These are phyloP conservation scores for Tangara arthus DNA, from an alignment of 2,797 vertebrate genomes.

Conservation along the genomic window DNA sequence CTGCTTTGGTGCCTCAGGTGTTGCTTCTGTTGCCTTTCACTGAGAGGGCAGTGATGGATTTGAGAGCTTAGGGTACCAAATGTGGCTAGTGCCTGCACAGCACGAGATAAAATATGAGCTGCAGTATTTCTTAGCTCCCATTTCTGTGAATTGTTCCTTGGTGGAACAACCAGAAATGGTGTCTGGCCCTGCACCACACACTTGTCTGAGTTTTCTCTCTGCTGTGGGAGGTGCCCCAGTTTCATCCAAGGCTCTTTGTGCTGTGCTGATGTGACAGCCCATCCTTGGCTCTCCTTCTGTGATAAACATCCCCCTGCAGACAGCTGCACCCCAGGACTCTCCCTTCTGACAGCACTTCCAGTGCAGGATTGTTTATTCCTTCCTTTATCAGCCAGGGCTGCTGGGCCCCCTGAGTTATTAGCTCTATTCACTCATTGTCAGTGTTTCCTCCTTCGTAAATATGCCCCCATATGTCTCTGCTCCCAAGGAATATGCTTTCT, in stretches of 20 bases:
- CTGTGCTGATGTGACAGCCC: background rate
- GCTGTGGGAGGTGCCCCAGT: background rate
- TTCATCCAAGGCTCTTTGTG: background rate
- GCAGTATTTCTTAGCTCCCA: background rate
- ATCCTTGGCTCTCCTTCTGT: background rate
- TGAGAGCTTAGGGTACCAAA: background rate
- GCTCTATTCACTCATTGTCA: conserved; percentile 62
- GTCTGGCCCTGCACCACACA: background rate
- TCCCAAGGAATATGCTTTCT: conserved; percentile 58
- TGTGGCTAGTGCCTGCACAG: background rate
- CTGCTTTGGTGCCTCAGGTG: background rate
- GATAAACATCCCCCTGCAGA: background rate
- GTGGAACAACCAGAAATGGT: background rate
- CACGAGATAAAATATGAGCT: background rate
- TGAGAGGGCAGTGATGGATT: background rate
- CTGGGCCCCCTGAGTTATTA: conserved; percentile 69
- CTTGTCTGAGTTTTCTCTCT: background rate
- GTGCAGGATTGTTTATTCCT: conserved; percentile 45
- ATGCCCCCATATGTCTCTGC: conserved; percentile 53
- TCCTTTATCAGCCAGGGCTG: conserved; percentile 57
- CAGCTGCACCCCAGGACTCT: conserved; percentile 1
- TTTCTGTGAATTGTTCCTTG: background rate
- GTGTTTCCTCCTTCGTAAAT: conserved; percentile 68
- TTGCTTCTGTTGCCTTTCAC: background rate
- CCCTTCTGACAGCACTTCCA: background rate